Evolutionary conservation across 2,113 vertebrate species (phyloP).

Genomic region (Callochromis pleurospilus): DNA sequence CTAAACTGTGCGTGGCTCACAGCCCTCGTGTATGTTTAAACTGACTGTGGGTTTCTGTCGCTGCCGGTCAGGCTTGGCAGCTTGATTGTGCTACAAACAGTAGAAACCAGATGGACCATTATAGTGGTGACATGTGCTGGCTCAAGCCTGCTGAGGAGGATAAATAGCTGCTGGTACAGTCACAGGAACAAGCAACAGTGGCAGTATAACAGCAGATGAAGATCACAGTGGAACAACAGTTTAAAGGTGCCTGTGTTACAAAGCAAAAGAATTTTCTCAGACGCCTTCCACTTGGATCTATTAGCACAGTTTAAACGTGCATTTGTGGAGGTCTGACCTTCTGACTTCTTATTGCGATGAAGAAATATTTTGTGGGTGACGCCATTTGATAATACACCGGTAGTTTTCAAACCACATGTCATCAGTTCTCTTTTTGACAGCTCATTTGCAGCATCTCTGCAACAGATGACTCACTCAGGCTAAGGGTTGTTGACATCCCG

Average conservation of each 20-base stretch:
- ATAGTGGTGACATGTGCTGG: background rate
- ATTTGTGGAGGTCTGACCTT: background rate
- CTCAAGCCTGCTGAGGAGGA: background rate
- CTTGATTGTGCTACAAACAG: background rate
- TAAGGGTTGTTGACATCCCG: background rate
- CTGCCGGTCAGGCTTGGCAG: background rate
- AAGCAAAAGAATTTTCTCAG: background rate
- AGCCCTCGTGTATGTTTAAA: background rate
- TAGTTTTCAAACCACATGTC: background rate
- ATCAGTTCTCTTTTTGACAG: background rate
- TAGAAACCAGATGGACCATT: conserved; percentile 15
- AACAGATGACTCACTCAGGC: background rate
- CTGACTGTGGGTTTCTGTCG: background rate
- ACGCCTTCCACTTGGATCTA: background rate
- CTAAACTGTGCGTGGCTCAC: background rate
- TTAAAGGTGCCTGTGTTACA: background rate
- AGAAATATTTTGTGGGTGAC: background rate
- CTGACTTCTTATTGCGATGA: background rate
- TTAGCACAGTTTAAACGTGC: background rate
- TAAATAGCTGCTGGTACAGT: background rate
- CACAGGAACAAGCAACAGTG: background rate
- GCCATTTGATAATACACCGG: background rate
- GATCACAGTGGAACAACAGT: background rate
- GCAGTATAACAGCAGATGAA: background rate
- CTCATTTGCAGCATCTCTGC: background rate